Base-by-base conservation (phyloP, 1,140 invertebrate species). In the Delia radicum region DNA sequence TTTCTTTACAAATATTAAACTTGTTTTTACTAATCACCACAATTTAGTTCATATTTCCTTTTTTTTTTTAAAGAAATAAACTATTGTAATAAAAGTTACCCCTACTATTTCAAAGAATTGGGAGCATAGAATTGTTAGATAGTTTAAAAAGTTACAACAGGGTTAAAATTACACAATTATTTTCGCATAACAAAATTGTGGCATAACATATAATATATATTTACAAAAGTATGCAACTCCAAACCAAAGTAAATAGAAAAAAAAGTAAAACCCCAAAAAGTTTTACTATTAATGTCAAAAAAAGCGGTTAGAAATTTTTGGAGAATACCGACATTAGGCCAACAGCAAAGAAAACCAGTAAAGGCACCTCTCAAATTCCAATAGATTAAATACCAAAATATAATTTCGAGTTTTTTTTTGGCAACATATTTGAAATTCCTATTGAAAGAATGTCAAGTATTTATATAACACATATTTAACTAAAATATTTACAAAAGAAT, bases 241-340 rank as follows among this genome's bases (percentile, higher is more conserved):
- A n/a, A n/a, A n/a, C n/a, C n/a, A 24, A 63, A 67, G n/a, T 29
- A 33, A 67, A 3, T 10, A 31, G 4, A 67, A 31, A 67, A 31
- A 67, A n/a, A 63, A 4, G 61, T 67, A 18, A 31, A 67, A n/a
- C 29, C 28, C 28, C 15, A 18, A 12, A 31, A 67, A 67, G 27
- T 65, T 28, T 62, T 65, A 31, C 27, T 12, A 31, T 31, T 33
- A 21, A 29, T 69, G 21, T 18, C n/a, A 8, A 69, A 69, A 69
- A 69, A 69, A 69, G 65, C 65, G 65, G 29, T 69, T 69, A 69
- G 65, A 69, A 33, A 33, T 69, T 33, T 69, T 33, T 69, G 29
- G 18, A 37, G 65, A 69, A 69, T 69, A 69, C 65, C 65, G 65
- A 69, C 29, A 69, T 33, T 69, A 69, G 65, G 65, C 65, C 65